Percentiles rank a stretch among this genome's conserved stretches.
These are phyloP conservation scores for Carlito syrichta DNA, from an alignment of 2,113 vertebrate species.

Conservation along the genomic window DNA sequence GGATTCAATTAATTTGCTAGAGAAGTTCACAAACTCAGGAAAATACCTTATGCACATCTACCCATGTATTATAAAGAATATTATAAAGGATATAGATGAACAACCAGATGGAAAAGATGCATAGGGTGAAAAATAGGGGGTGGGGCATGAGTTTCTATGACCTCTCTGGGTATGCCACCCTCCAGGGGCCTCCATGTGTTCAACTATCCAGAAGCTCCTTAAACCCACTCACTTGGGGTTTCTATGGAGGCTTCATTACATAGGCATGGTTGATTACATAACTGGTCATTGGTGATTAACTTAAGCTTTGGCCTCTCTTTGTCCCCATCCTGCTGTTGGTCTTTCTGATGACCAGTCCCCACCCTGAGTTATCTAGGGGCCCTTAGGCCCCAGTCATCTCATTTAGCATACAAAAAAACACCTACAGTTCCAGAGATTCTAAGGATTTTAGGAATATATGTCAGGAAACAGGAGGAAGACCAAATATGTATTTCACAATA, in stretches of 20 bases:
- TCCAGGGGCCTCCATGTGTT: too few relatives aligned
- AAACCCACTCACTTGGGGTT: background rate
- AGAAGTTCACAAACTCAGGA: background rate
- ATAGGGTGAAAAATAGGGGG: background rate
- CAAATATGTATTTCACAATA: background rate
- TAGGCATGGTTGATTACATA: background rate
- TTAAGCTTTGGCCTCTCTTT: background rate
- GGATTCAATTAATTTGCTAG: background rate
- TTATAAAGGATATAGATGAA: background rate
- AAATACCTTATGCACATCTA: background rate
- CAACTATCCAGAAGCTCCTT: background rate
- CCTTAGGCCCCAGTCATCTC: background rate
- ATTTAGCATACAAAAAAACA: background rate
- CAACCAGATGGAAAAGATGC: background rate
- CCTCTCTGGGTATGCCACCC: too few relatives aligned
- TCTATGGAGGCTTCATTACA: background rate
- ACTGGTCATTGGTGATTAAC: background rate
- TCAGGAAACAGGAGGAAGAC: background rate
- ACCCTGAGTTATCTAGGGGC: background rate
- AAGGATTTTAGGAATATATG: background rate
- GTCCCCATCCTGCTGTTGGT: background rate
- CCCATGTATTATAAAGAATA: background rate
- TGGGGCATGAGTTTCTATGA: accelerated
- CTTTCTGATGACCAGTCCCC: background rate
- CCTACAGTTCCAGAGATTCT: background rate